Conservation (phyloP, 2,113 vertebrate genomes). For the Charina bottae region DNA sequence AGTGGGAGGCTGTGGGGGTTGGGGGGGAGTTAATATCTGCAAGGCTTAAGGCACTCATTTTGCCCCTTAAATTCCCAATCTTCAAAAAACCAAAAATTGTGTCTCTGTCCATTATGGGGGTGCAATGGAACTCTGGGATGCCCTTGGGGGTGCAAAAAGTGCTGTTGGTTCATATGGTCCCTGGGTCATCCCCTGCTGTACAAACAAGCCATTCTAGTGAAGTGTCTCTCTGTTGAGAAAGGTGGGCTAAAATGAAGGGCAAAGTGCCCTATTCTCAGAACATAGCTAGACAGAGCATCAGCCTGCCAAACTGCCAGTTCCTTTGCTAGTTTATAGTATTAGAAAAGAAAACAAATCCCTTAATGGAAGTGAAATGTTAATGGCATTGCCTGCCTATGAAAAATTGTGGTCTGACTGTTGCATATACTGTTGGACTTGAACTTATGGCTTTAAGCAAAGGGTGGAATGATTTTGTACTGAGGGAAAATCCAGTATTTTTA, state of each 20-base stretch:
- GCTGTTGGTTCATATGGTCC: not conserved
- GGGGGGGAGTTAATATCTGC: not conserved
- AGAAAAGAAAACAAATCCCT: not conserved
- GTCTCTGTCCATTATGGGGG: not conserved
- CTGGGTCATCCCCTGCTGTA: not conserved
- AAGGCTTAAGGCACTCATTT: not conserved
- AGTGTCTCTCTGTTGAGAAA: not conserved
- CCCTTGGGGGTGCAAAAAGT: not conserved
- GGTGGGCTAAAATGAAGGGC: not conserved
- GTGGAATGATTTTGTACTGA: not conserved
- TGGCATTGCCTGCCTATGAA: not conserved
- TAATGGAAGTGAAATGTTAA: not conserved
- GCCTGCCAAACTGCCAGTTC: too few relatives aligned
- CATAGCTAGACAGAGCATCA: not conserved
- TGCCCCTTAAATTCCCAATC: not conserved
- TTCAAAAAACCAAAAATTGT: not conserved
- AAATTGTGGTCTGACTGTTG: not conserved
- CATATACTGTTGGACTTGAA: not conserved
- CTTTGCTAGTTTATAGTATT: not conserved
- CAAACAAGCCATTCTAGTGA: not conserved
- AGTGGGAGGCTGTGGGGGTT: not conserved
- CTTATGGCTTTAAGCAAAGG: not conserved
- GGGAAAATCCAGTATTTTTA: not conserved
- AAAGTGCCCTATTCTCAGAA: not conserved
- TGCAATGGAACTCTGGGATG: not conserved